Base-by-base conservation (phyloP, 2,797 vertebrate species). In the Emydoidea blandingii region DNA sequence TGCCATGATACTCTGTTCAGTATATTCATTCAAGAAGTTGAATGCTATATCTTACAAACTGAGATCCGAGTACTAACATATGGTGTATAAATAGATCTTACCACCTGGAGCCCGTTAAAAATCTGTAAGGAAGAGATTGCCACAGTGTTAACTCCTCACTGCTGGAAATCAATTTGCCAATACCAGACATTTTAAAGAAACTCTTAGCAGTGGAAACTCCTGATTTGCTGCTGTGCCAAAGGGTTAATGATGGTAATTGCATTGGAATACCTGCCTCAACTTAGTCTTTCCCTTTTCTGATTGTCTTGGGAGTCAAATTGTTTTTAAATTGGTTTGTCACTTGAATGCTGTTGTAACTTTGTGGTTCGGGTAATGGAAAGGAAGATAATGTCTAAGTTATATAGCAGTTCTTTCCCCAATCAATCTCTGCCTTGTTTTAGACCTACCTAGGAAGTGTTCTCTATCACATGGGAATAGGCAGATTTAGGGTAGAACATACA, bases 1-100 rank as follows among this genome's bases (percentile, higher is more conserved):
- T 98, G 96, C 96, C 96, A 94, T 96, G 91, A 95, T 97, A 85
- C 96, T 98, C 97, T 96, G 97, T 96, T 98, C 96, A 93, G 95
- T 94, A 98, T 95, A 97, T 97, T 97, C 94, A 96, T 91, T 97
- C 50, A 88, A 93, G 92, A 97, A 97, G 97, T 97, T 86, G 96
- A 92, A 95, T 95, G 68, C 94, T 97, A 78, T 87, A 95, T 97
- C 95, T 94, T 93, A 94, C 93, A 97, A 97, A 95, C 80, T 91
- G 91, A 93, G 84, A 95, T 96, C 87, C 92, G 93, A 95, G 96
- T 97, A 95, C 90, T 95, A 97, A 95, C 97, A 98, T 97, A 98
- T 96, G 97, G 96, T 88, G 57, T 94, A 97, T 96, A 97, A 97
- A 96, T 93, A 96, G 94, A 97, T 96, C 94, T 98, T 97, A 83